Evolutionary conservation across 2,888 invertebrate species (phyloP), one percentile per base, ranked within the genome.

Genomic region (Octodonta nipae): DNA sequence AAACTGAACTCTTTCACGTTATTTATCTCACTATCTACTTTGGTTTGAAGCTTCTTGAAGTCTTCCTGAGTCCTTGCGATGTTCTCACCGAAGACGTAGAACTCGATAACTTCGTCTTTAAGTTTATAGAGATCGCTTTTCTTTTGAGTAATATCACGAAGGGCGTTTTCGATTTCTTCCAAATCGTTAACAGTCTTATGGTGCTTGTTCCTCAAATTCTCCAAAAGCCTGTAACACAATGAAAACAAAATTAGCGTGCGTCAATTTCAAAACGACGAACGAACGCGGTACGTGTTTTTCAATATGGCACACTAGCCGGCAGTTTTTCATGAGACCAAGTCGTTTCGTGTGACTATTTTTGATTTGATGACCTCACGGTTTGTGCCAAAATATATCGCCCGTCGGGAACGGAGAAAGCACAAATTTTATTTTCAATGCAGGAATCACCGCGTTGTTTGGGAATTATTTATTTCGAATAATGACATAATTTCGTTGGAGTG

Each of bases 31-130:
- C 67, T 66, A 32, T 69, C 67, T 14, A 77, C 75, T 56, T 71
- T 68, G 32, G 58, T 58, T 32, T 67, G 65, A 27, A 83, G 61
- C 31, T 64, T 62, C 36, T 67, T 65, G 34, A 87, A 65, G 38
- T 71, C 68, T 31, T 58, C 56, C 55, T 78, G 77, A 28, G 71
- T 70, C 38, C 67, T 66, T 34, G 68, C 66, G 44, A 78, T 71
- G 64, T 87, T 73, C 47, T 76, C 74, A 50, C 76, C 81, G 63
- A 78, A 86, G 20, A 83, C 78, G 71, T 85, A 79, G 54, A 86
- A 72, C 42, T 70, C 69, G 48, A 68, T 68, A 42, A 82, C 71
- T 60, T 77, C 73, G 41, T 72, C 69, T 51, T 75, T 68, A 42
- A 76, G 67, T 35, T 70, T 68, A 55, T 75, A 75, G 47, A 87